Evolutionary conservation across 2,888 invertebrate species (phyloP).

Genomic region (Epinotia bilunana): DNA sequence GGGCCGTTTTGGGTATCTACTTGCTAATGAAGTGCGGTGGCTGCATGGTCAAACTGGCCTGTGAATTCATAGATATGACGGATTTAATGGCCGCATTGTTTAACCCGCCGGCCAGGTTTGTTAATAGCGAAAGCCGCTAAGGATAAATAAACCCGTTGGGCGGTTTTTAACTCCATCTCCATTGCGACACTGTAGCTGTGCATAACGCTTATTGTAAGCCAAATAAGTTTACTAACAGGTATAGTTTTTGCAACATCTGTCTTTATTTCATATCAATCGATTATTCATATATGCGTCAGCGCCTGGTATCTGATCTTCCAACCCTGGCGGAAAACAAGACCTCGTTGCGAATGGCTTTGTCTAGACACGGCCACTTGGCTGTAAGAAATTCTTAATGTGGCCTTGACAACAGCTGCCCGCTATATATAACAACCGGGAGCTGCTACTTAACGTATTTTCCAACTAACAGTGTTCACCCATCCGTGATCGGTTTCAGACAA

Average conservation of each 20-base stretch:
- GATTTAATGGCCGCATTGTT: conserved; percentile 70
- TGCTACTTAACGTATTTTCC: too few relatives aligned
- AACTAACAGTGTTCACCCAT: too few relatives aligned
- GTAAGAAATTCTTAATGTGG: background rate
- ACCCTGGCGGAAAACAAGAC: background rate
- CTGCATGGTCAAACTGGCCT: conserved; percentile 74
- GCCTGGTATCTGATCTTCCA: background rate
- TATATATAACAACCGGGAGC: too few relatives aligned
- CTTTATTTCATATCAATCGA: too few relatives aligned
- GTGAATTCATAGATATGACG: conserved; percentile 76
- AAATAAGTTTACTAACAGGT: too few relatives aligned
- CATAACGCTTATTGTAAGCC: background rate
- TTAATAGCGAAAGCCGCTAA: conserved; percentile 58
- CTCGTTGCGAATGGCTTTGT: background rate
- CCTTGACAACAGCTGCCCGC: too few relatives aligned
- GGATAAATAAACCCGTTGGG: conserved; percentile 37
- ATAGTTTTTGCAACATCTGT: too few relatives aligned
- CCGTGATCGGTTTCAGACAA: background rate
- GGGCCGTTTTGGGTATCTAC: conserved; percentile 82
- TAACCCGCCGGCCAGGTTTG: conserved; percentile 63
- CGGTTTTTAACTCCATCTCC: conserved; percentile 17
- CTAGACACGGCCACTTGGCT: background rate
- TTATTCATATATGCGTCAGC: too few relatives aligned
- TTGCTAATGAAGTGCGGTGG: conserved; percentile 79
- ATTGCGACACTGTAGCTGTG: background rate